Conservation (phyloP, 23 tunicate species). For the Ascidia mentula region DNA sequence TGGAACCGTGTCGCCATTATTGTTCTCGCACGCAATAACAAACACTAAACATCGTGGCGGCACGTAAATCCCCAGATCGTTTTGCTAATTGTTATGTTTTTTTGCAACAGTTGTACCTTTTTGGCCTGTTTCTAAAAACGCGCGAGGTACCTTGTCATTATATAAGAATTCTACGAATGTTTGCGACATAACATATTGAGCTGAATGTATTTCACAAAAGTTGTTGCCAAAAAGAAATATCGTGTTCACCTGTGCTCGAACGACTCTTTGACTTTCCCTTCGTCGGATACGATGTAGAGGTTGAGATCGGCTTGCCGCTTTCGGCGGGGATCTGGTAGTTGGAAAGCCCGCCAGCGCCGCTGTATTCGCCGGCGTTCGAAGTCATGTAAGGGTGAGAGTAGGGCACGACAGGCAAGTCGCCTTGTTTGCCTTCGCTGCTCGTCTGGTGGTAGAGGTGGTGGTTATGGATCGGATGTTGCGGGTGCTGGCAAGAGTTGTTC, state of each 20-base stretch:
- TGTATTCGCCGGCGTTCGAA: conserved; percentile 50
- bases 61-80: no score
- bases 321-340: conserved; percentile 40
- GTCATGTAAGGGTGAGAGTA: conserved; percentile 72
- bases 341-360: conserved; percentile 31
- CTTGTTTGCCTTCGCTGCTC: conserved; percentile 22
- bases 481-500: conserved; percentile 23
- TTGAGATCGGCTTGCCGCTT: conserved; percentile 18
- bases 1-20: no score
- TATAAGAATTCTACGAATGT: no score
- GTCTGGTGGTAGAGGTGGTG: conserved; percentile 38
- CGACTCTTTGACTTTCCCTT: conserved; percentile 62
- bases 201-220: no score
- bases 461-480: conserved; percentile 16
- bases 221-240: no score
- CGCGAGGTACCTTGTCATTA: no score
- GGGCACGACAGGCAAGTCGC: conserved; percentile 32
- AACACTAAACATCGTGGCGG: no score
- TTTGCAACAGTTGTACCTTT: no score
- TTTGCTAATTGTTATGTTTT: no score
- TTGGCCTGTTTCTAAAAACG: no score
- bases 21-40: no score
- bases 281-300: conserved; percentile 38
- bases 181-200: no score
- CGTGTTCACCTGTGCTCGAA: conserved; percentile 68